Conservation (phyloP, 2,888 invertebrate species). For the Hedychridium roseum region DNA sequence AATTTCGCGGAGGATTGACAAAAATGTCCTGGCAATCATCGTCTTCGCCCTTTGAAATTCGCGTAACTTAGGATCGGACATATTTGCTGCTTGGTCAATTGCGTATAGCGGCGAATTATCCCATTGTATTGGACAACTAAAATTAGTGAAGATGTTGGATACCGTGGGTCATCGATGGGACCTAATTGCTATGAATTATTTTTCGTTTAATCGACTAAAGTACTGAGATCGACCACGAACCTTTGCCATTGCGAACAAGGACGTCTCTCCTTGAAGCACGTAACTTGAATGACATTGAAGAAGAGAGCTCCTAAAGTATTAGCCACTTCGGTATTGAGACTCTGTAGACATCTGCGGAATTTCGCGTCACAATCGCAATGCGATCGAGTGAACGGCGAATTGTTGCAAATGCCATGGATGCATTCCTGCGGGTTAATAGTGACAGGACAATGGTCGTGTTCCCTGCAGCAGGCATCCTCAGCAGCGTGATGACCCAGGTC, state of each 20-base stretch:
- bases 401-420: constrained; percentile 74
- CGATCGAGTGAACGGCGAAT: constrained; percentile 73
- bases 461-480: constrained; percentile 78
- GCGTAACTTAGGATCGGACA: no score
- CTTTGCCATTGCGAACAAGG: constrained; percentile 73
- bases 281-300: constrained; percentile 78
- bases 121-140: constrained; percentile 31
- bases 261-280: constrained; percentile 74
- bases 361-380: constrained; percentile 80
- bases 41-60: no score
- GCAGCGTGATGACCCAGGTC: constrained; percentile 72
- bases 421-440: constrained; percentile 70
- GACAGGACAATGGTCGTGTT: constrained; percentile 76
- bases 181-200: no score
- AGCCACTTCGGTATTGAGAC: constrained; percentile 74
- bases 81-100: background rate
- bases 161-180: no score
- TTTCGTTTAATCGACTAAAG: no score
- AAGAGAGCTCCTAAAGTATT: constrained; percentile 77
- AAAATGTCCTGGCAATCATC: no score
- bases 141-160: background rate
- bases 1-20: no score
- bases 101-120: constrained; percentile 16
- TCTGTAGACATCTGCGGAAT: constrained; percentile 75
- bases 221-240: constrained; percentile 57